Percentiles rank a stretch among this genome's conserved stretches.
Evolutionary conservation across 2,888 invertebrate species (phyloP).

Genomic region (Punctoribates punctum): DNA sequence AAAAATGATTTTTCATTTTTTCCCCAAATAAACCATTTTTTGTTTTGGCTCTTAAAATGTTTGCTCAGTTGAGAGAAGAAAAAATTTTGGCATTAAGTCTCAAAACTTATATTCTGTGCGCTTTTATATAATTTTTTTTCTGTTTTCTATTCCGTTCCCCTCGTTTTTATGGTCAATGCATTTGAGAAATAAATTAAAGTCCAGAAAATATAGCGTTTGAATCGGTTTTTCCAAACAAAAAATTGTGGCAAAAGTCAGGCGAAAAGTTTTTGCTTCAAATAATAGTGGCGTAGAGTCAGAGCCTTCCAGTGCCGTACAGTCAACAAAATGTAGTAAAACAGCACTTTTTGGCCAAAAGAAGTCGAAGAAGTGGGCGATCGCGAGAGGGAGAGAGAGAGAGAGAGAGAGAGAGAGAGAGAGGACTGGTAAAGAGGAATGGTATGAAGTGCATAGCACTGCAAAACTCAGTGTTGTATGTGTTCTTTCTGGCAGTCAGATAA

Average conservation of each 20-base stretch:
- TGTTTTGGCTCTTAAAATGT: too few species aligned
- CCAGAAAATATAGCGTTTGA: neutral
- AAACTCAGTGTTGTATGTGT: slow-evolving; percentile 3
- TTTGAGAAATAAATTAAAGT: slow-evolving; percentile 22
- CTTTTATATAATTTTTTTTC: neutral
- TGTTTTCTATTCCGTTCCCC: neutral
- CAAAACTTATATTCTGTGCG: neutral
- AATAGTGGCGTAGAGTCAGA: neutral
- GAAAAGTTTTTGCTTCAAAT: slow-evolving; percentile 19
- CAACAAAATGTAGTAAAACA: neutral
- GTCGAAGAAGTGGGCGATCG: slow-evolving; percentile 23
- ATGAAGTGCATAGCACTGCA: neutral
- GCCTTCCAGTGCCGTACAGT: too few species aligned
- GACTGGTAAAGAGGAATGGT: neutral
- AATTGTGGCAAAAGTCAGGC: neutral
- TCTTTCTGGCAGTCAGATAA: slow-evolving; percentile 17
- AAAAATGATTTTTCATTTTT: slow-evolving; percentile 2
- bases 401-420: slow-evolving; percentile 31
- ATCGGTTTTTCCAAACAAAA: neutral
- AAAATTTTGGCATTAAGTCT: too few species aligned
- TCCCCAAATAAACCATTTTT: neutral
- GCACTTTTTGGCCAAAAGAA: neutral
- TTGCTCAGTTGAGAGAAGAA: too few species aligned
- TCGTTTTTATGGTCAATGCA: slow-evolving; percentile 29
- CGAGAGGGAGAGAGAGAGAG: slow-evolving; percentile 34